phyloP scores from a whole-genome alignment of 2,797 vertebrate genomes.

The Xyrichtys novacula region DNA sequence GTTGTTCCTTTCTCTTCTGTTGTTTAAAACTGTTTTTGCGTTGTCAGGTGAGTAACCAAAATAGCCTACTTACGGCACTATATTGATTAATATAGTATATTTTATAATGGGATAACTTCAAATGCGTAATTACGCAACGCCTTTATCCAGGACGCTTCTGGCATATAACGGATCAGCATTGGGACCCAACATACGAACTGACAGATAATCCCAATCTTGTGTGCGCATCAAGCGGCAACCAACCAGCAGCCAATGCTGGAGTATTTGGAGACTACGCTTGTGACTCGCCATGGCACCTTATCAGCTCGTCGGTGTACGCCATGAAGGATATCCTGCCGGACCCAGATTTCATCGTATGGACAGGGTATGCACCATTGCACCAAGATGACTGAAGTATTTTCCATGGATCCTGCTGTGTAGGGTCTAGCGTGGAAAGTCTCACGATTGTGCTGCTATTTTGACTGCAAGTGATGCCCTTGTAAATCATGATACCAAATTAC shows the following conservation, averaged over 20 bases:
- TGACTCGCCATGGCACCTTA: conserved; percentile 91
- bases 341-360: conserved; percentile 97
- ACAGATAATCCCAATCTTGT: conserved; percentile 72
- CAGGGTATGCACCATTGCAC: conserved; percentile 89
- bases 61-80: neutral
- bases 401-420: neutral
- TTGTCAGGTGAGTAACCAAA: conserved; percentile 64
- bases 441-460: no score
- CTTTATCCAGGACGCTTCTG: conserved; percentile 88
- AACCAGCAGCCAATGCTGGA: conserved; percentile 82
- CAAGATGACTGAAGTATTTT: neutral
- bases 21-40: conserved; percentile 48
- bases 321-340: conserved; percentile 87
- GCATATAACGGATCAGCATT: conserved; percentile 95
- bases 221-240: conserved; percentile 88
- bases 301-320: conserved; percentile 87
- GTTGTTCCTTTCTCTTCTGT: conserved; percentile 59
- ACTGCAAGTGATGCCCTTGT: neutral
- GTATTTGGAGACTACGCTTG: conserved; percentile 91
- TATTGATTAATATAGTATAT: no score
- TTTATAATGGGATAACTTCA: neutral
- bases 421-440: neutral
- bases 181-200: conserved; percentile 87
- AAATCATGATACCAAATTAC: neutral
- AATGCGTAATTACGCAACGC: conserved; percentile 22